Percentiles rank a stretch among this genome's conserved stretches.
These are phyloP conservation scores for Euphysa ruthae DNA, from an alignment of 30 jellyfish, hydroid and myxozoan genomes.

Conservation along the genomic window DNA sequence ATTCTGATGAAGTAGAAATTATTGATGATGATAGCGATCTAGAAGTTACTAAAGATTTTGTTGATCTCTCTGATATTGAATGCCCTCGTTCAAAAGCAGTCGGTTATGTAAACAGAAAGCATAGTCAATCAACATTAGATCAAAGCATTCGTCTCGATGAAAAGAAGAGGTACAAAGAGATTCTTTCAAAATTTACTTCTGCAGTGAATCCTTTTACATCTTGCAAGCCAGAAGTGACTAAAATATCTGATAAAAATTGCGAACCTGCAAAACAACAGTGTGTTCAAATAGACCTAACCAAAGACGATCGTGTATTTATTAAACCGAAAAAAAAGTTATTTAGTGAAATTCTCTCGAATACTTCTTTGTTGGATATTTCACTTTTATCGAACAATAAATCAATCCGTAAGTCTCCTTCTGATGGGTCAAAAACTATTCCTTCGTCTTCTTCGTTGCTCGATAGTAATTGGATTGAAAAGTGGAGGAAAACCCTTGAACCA, in stretches of 20 bases:
- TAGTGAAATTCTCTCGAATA: not conserved
- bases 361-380: not conserved
- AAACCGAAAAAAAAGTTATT: not conserved
- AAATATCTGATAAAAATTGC: not conserved
- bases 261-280: not conserved
- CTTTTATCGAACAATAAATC: not conserved
- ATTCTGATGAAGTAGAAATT: not conserved
- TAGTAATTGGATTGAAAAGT: conserved; percentile 15
- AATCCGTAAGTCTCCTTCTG: not conserved
- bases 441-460: not conserved
- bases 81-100: not conserved
- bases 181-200: conserved; percentile 54
- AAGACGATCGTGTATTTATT: not conserved
- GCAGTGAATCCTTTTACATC: no score
- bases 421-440: no score
- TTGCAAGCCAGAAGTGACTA: no score
- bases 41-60: not conserved
- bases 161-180: conserved; percentile 49
- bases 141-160: conserved; percentile 58
- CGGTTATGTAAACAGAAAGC: not conserved
- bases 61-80: not conserved
- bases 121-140: not conserved
- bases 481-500: conserved; percentile 57
- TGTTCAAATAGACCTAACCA: conserved; percentile 11
- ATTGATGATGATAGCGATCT: not conserved